Evolutionary conservation across 2,113 vertebrate genomes (phyloP).

Genomic region (Brienomyrus brachyistius): DNA sequence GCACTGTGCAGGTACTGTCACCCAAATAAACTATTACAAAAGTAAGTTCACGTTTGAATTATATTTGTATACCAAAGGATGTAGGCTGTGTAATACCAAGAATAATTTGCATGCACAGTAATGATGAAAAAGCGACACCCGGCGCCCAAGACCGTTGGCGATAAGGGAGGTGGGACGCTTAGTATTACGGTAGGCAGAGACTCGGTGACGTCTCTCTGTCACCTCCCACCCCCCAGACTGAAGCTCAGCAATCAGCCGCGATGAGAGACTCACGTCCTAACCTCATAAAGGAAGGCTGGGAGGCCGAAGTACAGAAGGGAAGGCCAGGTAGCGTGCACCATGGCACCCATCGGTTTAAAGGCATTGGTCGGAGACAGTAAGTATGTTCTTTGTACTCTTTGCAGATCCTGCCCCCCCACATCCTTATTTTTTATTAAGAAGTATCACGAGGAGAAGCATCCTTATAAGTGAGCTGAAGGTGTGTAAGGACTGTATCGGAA

Average conservation of each 20-base stretch:
- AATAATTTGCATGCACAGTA: background rate
- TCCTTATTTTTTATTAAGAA: background rate
- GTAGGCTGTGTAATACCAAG: background rate
- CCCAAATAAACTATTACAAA: background rate
- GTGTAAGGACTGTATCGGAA: background rate
- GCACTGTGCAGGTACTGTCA: background rate
- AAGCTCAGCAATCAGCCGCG: constrained; percentile 14
- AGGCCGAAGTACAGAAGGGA: background rate
- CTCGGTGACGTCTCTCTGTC: constrained; percentile 6
- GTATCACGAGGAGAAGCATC: background rate
- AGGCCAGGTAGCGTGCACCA: constrained; percentile 42
- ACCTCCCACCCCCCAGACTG: background rate
- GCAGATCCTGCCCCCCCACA: background rate
- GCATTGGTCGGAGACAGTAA: constrained; percentile 85
- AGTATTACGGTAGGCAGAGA: constrained; percentile 1
- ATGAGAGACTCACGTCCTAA: constrained; percentile 12
- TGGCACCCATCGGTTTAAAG: constrained; percentile 80
- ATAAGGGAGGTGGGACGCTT: background rate
- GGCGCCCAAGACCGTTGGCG: background rate
- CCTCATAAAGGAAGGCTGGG: constrained; percentile 20
- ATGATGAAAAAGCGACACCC: background rate
- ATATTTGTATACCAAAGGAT: background rate
- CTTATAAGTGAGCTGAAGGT: background rate
- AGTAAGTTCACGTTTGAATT: background rate
- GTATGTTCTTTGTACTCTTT: constrained; percentile 23